Percentiles rank a stretch among this genome's conserved stretches.
These are phyloP conservation scores for Tetragonula carbonaria DNA, from an alignment of 2,888 invertebrate genomes.

Conservation along the genomic window DNA sequence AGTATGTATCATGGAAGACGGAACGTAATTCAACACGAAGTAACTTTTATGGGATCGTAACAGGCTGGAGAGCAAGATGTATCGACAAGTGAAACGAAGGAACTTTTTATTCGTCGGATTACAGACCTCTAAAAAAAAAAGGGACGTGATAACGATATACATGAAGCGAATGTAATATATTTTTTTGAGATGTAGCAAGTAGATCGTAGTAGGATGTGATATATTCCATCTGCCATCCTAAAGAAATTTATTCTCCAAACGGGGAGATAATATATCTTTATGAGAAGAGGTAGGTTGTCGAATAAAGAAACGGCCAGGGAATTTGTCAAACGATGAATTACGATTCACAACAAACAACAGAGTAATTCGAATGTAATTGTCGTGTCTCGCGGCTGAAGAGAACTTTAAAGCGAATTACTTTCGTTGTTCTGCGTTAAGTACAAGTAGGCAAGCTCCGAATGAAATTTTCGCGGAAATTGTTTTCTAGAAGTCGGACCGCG, in stretches of 20 bases:
- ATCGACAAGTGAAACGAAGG: conserved; percentile 55
- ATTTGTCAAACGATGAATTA: not conserved
- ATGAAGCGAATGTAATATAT: conserved; percentile 33
- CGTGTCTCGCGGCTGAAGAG: not conserved
- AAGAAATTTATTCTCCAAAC: conserved; percentile 18
- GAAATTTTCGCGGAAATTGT: conserved; percentile 19
- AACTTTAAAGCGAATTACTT: not conserved
- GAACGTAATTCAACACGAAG: not conserved
- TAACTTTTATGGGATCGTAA: conserved; percentile 3
- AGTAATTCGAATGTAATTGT: conserved; percentile 5
- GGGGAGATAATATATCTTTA: not conserved
- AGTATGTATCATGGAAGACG: not conserved
- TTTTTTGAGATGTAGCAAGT: conserved; percentile 1
- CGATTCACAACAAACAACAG: not conserved
- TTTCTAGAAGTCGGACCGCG: not conserved
- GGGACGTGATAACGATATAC: conserved; percentile 43
- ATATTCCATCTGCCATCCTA: not conserved
- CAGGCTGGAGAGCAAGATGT: conserved; percentile 12
- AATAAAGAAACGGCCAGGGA: not conserved
- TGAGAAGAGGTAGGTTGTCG: not conserved
- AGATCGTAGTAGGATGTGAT: not conserved
- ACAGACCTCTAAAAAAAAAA: conserved; percentile 7
- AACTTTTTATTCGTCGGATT: conserved; percentile 50
- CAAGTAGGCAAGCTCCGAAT: not conserved
- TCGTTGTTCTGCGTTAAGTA: not conserved